A percentile compares a stretch with the other conserved stretches of the same genome.
These are phyloP conservation scores for Callipepla squamata DNA, from an alignment of 2,113 vertebrate genomes.

Conservation along the genomic window DNA sequence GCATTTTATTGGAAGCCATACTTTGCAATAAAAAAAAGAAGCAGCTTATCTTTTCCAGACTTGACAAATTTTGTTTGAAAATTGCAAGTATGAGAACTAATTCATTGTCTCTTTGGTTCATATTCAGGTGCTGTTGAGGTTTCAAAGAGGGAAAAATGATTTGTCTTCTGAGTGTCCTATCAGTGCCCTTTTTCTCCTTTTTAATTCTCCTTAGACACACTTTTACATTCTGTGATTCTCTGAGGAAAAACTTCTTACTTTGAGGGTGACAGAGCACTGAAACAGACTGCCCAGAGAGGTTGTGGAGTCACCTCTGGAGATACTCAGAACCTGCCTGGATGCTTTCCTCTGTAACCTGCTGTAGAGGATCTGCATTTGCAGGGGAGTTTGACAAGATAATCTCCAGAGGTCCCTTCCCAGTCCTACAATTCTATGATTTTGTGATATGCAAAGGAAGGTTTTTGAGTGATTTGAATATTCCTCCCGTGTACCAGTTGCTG, in stretches of 20 bases:
- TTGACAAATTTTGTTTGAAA: background rate
- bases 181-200: background rate
- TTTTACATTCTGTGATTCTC: background rate
- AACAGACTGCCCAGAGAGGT: too few species aligned
- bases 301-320: too few species aligned
- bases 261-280: too few species aligned
- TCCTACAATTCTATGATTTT: too few species aligned
- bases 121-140: background rate
- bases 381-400: too few species aligned
- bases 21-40: background rate
- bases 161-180: background rate
- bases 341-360: too few species aligned
- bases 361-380: too few species aligned
- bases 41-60: background rate
- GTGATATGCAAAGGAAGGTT: background rate
- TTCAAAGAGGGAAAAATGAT: background rate
- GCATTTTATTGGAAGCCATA: background rate
- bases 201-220: background rate
- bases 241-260: too few species aligned
- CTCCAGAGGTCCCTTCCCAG: too few species aligned
- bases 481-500: background rate
- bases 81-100: background rate
- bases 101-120: background rate
- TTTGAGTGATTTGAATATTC: constrained; percentile 12
- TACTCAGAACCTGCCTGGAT: too few species aligned